Conservation (phyloP, 2,113 vertebrate genomes). For the Scolopax mira region DNA sequence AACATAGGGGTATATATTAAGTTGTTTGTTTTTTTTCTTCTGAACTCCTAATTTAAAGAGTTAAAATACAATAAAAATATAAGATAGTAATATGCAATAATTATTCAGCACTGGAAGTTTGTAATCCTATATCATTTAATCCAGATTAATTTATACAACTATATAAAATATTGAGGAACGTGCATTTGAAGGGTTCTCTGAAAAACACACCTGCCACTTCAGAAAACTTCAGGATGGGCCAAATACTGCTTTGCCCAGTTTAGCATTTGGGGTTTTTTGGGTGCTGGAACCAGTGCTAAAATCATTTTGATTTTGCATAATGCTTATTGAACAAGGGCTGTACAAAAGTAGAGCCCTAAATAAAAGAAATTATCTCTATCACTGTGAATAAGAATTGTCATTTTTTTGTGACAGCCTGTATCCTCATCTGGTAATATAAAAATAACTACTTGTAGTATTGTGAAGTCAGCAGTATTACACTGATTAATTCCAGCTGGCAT, state of each 20-base stretch:
- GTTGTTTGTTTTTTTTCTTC: not conserved
- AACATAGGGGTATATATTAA: not conserved
- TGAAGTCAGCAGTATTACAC: constrained; percentile 5
- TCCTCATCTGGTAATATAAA: not conserved
- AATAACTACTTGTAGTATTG: not conserved
- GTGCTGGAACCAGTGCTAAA: not conserved
- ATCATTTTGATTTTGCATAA: not conserved
- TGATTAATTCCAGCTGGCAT: not conserved
- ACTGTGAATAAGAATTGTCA: not conserved
- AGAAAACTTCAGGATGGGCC: not conserved
- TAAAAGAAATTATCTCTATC: not conserved
- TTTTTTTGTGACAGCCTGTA: not conserved
- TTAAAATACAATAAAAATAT: not conserved
- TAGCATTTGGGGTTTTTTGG: not conserved
- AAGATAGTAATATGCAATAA: not conserved
- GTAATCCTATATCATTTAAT: not conserved
- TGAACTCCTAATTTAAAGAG: not conserved
- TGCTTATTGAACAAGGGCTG: not conserved
- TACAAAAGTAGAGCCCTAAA: not conserved
- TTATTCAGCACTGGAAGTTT: not conserved
- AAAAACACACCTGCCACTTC: not conserved
- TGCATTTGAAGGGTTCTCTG: not conserved
- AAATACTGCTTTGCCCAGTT: not conserved
- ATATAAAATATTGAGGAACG: not conserved
- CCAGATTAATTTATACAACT: not conserved